phyloP scores from a whole-genome alignment of 2,797 vertebrate genomes.

The Aselliscus stoliczkanus region DNA sequence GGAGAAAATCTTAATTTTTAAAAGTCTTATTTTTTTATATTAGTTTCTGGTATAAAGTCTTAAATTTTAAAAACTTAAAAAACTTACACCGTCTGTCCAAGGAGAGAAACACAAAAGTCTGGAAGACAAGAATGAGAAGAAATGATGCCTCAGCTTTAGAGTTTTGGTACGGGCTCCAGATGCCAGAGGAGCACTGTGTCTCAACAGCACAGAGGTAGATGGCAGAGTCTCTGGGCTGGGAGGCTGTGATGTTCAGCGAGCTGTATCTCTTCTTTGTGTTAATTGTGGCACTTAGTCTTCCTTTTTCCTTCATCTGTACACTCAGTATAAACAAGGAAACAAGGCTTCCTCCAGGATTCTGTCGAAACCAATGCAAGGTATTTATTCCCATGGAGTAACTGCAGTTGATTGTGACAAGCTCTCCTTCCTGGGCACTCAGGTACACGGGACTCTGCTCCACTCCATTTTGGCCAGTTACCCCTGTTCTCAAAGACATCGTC shows the following conservation, averaged over 20 bases:
- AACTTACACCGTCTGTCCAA: neutral
- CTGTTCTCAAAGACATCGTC: conserved; percentile 14
- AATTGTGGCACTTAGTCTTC: neutral
- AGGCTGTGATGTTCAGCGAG: conserved; percentile 18
- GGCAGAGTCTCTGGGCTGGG: conserved; percentile 28
- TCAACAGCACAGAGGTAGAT: conserved; percentile 35
- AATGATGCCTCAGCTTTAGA: neutral
- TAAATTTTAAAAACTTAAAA: neutral
- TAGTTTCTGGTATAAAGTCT: neutral
- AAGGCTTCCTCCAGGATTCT: neutral
- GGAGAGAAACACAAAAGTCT: neutral
- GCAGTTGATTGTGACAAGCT: neutral
- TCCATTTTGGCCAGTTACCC: neutral
- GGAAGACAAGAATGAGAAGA: neutral
- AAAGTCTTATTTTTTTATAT: no score
- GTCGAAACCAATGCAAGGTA: conserved; percentile 51
- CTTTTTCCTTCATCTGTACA: conserved; percentile 11
- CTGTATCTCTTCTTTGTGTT: conserved; percentile 15
- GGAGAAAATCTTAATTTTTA: neutral
- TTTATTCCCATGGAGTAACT: neutral
- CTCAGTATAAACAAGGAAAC: conserved; percentile 11
- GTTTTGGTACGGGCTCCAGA: conserved; percentile 10
- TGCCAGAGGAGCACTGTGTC: conserved; percentile 37
- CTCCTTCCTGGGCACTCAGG: neutral
- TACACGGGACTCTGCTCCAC: neutral